These are phyloP conservation scores for Mesoligia furuncula DNA, from an alignment of 2,888 invertebrate species.

Conservation along the genomic window DNA sequence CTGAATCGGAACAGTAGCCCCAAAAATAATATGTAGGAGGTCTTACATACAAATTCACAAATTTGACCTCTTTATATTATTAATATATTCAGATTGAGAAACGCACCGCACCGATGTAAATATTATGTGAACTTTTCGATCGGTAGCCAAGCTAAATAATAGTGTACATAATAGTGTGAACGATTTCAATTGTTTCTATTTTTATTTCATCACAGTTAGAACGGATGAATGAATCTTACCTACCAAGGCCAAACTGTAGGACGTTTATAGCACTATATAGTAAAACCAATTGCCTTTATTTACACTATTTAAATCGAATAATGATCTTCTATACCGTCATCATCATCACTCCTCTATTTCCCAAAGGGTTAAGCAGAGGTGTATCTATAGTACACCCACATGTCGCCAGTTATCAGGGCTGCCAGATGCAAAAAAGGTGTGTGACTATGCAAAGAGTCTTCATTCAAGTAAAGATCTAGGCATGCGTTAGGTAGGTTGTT, in stretches of 20 bases:
- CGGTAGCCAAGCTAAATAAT: constrained; percentile 10
- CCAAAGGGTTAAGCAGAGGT: background rate
- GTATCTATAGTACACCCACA: too few relatives aligned
- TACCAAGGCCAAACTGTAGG: constrained; percentile 34
- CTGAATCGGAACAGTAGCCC: too few relatives aligned
- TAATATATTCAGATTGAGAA: background rate
- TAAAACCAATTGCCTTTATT: constrained; percentile 26
- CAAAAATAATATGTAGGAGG: too few relatives aligned
- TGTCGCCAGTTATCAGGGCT: too few relatives aligned
- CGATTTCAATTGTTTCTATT: constrained; percentile 48
- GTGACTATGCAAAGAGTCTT: too few relatives aligned
- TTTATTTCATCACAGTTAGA: constrained; percentile 38
- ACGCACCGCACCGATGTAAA: background rate
- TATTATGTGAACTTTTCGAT: constrained; percentile 13
- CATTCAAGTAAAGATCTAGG: too few relatives aligned
- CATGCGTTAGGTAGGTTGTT: too few relatives aligned
- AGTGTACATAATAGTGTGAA: constrained; percentile 27
- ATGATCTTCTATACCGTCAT: background rate
- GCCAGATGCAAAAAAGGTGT: too few relatives aligned
- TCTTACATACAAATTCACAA: too few relatives aligned
- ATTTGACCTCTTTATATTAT: too few relatives aligned
- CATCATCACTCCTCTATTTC: background rate
- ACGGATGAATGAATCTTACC: constrained; percentile 40
- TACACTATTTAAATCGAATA: background rate
- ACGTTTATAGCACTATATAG: background rate